A percentile compares a stretch with the other conserved stretches of the same genome.
Conservation (phyloP, 2,888 invertebrate species). For the Epistrophella euchroma region DNA sequence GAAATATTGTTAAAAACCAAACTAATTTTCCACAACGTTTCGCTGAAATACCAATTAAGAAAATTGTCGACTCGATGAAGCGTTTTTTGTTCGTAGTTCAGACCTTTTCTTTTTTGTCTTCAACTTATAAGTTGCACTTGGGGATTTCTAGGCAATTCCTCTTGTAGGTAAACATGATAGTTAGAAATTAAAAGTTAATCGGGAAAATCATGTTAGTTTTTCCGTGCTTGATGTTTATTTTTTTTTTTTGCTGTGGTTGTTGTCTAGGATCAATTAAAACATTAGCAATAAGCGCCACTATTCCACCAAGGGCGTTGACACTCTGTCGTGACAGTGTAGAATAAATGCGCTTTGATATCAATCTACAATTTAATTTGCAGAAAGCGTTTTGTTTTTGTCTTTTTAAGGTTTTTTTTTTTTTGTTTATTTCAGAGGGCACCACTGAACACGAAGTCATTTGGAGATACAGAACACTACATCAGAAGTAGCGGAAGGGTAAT, state of each 20-base stretch:
- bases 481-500: not conserved
- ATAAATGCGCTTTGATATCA: conserved; percentile 36
- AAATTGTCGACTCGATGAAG: conserved; percentile 60
- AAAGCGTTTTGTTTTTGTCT: conserved; percentile 8
- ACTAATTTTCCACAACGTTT: conserved; percentile 61
- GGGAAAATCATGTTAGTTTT: conserved; percentile 62
- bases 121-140: not conserved
- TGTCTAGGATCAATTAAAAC: conserved; percentile 49
- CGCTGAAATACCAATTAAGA: conserved; percentile 67
- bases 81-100: conserved; percentile 44
- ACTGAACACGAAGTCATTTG: conserved; percentile 19
- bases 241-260: not conserved
- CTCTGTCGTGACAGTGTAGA: conserved; percentile 43
- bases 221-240: conserved; percentile 10
- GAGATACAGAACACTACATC: not conserved
- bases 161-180: not conserved
- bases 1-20: conserved; percentile 55
- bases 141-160: conserved; percentile 1
- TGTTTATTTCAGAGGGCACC: conserved; percentile 7
- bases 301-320: conserved; percentile 64
- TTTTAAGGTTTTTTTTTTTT: not conserved
- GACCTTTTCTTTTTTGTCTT: not conserved
- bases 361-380: conserved; percentile 67
- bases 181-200: conserved; percentile 54
- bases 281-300: conserved; percentile 38